These are phyloP conservation scores for Scophthalmus maximus DNA, from an alignment of 2,113 vertebrate genomes.

Conservation along the genomic window DNA sequence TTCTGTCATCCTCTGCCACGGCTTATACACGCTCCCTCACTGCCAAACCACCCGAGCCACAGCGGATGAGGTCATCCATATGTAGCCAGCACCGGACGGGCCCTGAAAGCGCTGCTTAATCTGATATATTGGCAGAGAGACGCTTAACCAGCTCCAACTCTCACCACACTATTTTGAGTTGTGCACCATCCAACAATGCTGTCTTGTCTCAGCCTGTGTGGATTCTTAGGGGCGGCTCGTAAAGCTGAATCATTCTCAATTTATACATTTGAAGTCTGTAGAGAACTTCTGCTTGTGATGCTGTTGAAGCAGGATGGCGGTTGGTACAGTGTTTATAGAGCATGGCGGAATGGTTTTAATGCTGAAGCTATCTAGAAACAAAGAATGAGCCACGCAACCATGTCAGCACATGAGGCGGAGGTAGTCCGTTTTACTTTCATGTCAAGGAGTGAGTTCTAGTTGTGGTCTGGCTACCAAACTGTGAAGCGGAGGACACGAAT, in stretches of 20 bases:
- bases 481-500: conserved; percentile 39
- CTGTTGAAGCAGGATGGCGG: conserved; percentile 5
- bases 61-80: conserved; percentile 68
- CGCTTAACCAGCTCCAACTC: conserved; percentile 19
- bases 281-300: conserved; percentile 19
- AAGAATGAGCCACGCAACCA: conserved; percentile 52
- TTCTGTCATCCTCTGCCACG: conserved; percentile 66
- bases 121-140: conserved; percentile 53
- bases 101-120: conserved; percentile 52
- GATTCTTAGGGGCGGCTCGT: conserved; percentile 10
- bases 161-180: conserved; percentile 16
- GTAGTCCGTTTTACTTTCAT: conserved; percentile 54
- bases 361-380: conserved; percentile 38
- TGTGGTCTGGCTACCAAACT: conserved; percentile 62
- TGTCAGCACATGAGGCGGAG: conserved; percentile 42
- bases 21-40: conserved; percentile 32
- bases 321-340: conserved; percentile 37
- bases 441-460: conserved; percentile 33
- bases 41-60: conserved; percentile 66
- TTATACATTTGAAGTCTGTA: conserved; percentile 24
- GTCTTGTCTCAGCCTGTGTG: conserved; percentile 30
- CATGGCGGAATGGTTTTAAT: conserved; percentile 15
- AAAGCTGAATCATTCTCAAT: conserved; percentile 28
- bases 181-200: conserved; percentile 41
- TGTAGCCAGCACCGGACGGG: conserved; percentile 33